phyloP scores from a whole-genome alignment of 2,113 vertebrate genomes.

The Protomyctophum bolini region DNA sequence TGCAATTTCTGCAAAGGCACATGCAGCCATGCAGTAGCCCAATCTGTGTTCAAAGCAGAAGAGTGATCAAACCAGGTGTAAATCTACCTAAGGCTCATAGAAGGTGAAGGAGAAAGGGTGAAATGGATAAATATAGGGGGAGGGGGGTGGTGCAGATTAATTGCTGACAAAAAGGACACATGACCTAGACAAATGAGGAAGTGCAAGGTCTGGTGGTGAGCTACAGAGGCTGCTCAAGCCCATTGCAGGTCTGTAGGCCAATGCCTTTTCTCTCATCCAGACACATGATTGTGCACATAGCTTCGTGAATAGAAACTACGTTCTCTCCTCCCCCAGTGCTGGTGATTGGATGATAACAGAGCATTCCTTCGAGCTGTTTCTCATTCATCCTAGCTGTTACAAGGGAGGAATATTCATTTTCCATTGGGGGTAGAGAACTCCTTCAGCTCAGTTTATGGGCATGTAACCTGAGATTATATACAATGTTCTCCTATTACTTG shows the following conservation, averaged over 20 bases:
- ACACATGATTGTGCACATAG: constrained; percentile 62
- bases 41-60: constrained; percentile 46
- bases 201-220: constrained; percentile 65
- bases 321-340: constrained; percentile 63
- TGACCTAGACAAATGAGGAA: constrained; percentile 76
- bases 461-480: constrained; percentile 68
- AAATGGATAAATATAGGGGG: constrained; percentile 68
- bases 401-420: constrained; percentile 63
- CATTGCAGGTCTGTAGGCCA: constrained; percentile 63
- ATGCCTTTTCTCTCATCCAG: constrained; percentile 45
- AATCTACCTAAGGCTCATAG: constrained; percentile 64
- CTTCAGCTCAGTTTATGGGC: constrained; percentile 46
- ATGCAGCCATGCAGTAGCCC: constrained; percentile 45
- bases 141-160: constrained; percentile 69
- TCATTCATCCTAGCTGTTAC: constrained; percentile 71
- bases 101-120: constrained; percentile 72
- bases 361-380: constrained; percentile 71
- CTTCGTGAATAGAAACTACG: constrained; percentile 50
- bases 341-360: constrained; percentile 72
- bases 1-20: constrained; percentile 37
- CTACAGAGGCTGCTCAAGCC: constrained; percentile 52
- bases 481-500: constrained; percentile 44
- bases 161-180: constrained; percentile 78
- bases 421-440: constrained; percentile 55
- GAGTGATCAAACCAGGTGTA: constrained; percentile 60